Base-by-base conservation (phyloP, 2,113 vertebrate species). In the Stigmatopora nigra region DNA sequence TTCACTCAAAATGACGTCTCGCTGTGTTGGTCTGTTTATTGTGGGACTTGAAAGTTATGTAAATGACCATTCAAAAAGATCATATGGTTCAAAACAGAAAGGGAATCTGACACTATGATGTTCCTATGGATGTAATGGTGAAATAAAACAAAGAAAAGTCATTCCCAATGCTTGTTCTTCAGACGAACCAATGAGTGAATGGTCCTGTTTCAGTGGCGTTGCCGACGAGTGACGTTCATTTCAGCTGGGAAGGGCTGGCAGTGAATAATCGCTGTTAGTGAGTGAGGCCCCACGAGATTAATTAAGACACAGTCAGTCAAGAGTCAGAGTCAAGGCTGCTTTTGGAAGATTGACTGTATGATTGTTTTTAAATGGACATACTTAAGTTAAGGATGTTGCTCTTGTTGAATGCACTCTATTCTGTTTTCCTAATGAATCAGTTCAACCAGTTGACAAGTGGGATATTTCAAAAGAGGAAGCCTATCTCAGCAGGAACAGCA, bases 401-500 rank as follows among this genome's bases (percentile, higher is more conserved):
- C 1, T 31, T 56, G 14, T 19, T 15, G 12, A 17, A 16, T 58
- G 1, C 25, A 22, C 19, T 45, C 6, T 22, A 60, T 12, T 76
- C 72, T 78, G 78, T 83, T 85, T 76, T 65, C 58, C 75, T 82
- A 76, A 85, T 82, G 79, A 70, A 11, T 64, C 72, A 68, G 72
- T 80, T 88, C 80, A 77, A 82, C 82, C 82, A 79, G 81, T 81
- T 78, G 75, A 87, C 68, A 76, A 88, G 84, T 65, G 76, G 80
- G 83, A 83, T 70, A 70, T 87, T 86, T 83, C 70, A 86, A 67
- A 81, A 87, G 82, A 87, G 86, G 84, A 89, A 88, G 82, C 67
- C 76, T 85, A 84, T 89, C 86, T 84, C 72, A 60, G 49, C 61
- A 63, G 71, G 80, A 78, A 82, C 84, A 80, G 80, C 82, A 70